Conservation (phyloP, 2,113 vertebrate genomes). For the Litocranius walleri region DNA sequence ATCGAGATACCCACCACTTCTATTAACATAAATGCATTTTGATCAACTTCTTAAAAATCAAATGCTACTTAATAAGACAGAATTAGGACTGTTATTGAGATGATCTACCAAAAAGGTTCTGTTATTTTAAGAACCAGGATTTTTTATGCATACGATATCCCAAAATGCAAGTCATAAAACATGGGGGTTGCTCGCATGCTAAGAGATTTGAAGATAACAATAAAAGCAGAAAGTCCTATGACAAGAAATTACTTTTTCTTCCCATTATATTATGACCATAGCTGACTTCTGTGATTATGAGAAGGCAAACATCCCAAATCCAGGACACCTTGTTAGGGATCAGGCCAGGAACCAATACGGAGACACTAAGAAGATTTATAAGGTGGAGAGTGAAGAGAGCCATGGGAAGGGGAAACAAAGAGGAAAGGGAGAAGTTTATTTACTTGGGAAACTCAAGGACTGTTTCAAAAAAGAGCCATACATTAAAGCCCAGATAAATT, state of each 20-base stretch:
- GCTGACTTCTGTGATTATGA: slow-evolving; percentile 28
- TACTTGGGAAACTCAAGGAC: neutral
- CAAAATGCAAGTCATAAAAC: neutral
- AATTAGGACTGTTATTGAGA: neutral
- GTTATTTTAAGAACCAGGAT: neutral
- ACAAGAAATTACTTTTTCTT: slow-evolving; percentile 1
- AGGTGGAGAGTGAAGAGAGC: neutral
- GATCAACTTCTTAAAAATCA: neutral
- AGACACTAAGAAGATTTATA: neutral
- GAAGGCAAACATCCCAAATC: neutral
- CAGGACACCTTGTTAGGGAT: neutral
- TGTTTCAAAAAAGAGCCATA: neutral
- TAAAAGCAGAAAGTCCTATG: neutral
- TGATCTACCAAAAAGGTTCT: neutral
- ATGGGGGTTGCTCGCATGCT: neutral
- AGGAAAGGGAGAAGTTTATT: neutral
- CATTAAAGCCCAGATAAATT: neutral
- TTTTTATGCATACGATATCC: neutral
- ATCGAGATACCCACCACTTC: neutral
- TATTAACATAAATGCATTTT: neutral
- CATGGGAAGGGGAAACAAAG: neutral
- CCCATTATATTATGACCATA: neutral
- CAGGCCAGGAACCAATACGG: neutral
- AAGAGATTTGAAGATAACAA: neutral
- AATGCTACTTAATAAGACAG: neutral